Evolutionary conservation across 2,113 vertebrate species (phyloP).

Genomic region (Mastomys natalensis): DNA sequence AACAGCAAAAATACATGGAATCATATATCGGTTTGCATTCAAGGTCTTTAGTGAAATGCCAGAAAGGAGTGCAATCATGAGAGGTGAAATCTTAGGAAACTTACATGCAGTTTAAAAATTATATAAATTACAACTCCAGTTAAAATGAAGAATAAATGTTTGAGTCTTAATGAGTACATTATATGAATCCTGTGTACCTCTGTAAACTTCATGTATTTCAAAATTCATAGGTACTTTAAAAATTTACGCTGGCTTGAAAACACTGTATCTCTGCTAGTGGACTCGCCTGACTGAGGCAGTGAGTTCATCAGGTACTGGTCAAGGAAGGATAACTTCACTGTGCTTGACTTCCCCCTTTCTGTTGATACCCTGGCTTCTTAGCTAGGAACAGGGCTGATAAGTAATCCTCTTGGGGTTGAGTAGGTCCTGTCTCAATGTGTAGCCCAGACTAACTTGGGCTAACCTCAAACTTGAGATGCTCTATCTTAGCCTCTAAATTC

Average conservation of each 20-base stretch:
- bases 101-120: constrained; percentile 86
- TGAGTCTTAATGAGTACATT: constrained; percentile 27
- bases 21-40: constrained; percentile 83
- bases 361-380: background rate
- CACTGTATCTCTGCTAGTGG: background rate
- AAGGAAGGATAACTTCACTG: background rate
- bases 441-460: background rate
- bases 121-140: constrained; percentile 85
- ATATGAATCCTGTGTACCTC: constrained; percentile 18
- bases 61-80: constrained; percentile 85
- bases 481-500: background rate
- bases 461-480: background rate
- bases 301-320: background rate
- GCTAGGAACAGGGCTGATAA: background rate
- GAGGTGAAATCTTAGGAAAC: constrained; percentile 86
- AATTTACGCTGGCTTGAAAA: background rate
- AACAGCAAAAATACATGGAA: constrained; percentile 88
- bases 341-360: background rate
- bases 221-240: constrained; percentile 1
- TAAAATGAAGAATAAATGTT: constrained; percentile 61
- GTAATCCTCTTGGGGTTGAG: background rate
- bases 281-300: background rate
- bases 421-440: background rate
- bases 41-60: constrained; percentile 77
- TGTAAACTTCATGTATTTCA: constrained; percentile 58